Conservation (phyloP, 2,888 invertebrate genomes). For the Tridacna gigas region DNA sequence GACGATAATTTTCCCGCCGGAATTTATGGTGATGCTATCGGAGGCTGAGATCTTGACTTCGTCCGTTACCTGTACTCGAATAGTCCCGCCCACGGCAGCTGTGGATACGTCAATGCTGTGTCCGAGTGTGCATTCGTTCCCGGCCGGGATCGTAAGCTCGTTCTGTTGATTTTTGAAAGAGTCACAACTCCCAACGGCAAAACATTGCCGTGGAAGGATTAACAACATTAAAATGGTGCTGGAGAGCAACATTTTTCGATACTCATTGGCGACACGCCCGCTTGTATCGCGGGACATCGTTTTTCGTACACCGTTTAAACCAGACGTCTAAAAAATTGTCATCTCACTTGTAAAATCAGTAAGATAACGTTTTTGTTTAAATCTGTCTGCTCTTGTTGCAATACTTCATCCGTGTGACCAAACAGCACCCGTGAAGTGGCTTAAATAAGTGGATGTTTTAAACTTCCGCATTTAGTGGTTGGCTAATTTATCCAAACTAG, state of each 20-base stretch:
- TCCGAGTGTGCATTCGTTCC: neutral
- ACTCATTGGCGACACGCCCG: neutral
- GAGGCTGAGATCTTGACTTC: neutral
- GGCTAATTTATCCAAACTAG: neutral
- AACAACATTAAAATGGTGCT: neutral
- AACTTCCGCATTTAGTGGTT: neutral
- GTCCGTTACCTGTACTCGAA: neutral
- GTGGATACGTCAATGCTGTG: neutral
- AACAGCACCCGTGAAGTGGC: neutral
- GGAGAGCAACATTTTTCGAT: neutral
- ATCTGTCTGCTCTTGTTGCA: neutral
- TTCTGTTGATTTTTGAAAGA: neutral
- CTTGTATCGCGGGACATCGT: neutral
- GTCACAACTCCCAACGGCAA: neutral
- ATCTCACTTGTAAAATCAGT: neutral
- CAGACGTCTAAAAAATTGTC: neutral
- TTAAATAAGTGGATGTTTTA: neutral
- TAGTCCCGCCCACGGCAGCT: neutral
- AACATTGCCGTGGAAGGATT: neutral
- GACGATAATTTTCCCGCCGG: constrained; percentile 13
- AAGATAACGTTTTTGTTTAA: too few relatives aligned
- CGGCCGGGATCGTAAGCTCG: neutral
- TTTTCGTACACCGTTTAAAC: neutral
- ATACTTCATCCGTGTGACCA: neutral
- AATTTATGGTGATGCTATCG: neutral